phyloP scores from a whole-genome alignment of 2,888 invertebrate species.

The Agapostemon virescens region DNA sequence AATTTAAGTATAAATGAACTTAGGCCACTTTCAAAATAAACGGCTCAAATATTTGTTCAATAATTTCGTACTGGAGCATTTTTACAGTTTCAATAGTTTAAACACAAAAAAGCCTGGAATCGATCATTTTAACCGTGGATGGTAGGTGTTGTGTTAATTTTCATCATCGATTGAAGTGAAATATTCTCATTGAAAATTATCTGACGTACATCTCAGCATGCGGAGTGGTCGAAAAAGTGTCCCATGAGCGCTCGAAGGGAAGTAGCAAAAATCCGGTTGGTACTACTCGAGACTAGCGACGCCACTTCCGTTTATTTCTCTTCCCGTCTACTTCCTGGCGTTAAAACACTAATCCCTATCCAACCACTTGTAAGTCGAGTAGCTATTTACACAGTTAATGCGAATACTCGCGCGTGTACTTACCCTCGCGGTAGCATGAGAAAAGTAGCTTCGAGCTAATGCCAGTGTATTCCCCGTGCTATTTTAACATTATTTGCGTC shows the following conservation, averaged over 20 bases:
- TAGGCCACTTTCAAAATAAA: too few relatives aligned
- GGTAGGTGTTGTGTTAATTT: too few relatives aligned
- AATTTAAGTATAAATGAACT: too few relatives aligned
- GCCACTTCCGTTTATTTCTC: conserved; percentile 58
- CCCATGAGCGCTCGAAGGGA: conserved; percentile 24
- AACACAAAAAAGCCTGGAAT: too few relatives aligned
- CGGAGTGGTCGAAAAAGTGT: conserved; percentile 14
- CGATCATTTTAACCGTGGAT: too few relatives aligned
- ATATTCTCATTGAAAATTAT: not conserved
- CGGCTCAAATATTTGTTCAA: too few relatives aligned
- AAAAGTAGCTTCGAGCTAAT: conserved; percentile 61
- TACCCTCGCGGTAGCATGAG: conserved; percentile 46
- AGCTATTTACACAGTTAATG: conserved; percentile 77
- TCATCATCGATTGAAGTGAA: not conserved
- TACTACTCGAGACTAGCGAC: conserved; percentile 55
- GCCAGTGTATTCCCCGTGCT: conserved; percentile 57
- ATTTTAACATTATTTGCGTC: conserved; percentile 68
- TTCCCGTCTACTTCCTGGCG: conserved; percentile 58
- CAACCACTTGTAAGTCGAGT: conserved; percentile 70
- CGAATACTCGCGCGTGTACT: conserved; percentile 68
- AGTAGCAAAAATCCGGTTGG: conserved; percentile 57
- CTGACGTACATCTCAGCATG: not conserved
- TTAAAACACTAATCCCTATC: conserved; percentile 72
- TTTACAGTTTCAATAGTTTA: too few relatives aligned
- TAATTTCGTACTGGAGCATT: too few relatives aligned